phyloP scores from a whole-genome alignment of 2,113 vertebrate species.

The Chelonoidis abingdonii region DNA sequence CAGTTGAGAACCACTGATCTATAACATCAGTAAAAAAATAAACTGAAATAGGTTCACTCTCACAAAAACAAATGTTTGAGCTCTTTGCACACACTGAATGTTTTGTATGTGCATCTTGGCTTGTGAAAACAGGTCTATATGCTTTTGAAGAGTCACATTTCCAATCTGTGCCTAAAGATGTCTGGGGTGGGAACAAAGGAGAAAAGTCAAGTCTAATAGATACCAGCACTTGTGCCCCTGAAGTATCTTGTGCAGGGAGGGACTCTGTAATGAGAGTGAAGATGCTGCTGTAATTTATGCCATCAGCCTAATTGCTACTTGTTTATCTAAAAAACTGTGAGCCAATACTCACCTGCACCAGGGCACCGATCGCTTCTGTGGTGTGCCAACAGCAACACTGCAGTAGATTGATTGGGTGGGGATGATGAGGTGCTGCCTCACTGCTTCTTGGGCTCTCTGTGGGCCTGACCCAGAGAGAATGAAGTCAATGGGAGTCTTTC shows the following conservation, averaged over 20 bases:
- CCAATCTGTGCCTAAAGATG: background rate
- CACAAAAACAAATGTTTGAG: background rate
- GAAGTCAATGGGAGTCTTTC: background rate
- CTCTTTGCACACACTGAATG: background rate
- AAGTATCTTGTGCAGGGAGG: background rate
- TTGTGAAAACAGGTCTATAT: background rate
- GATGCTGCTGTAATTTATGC: background rate
- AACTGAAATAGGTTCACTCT: background rate
- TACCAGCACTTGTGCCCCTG: background rate
- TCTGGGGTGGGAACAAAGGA: background rate
- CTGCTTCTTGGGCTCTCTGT: background rate
- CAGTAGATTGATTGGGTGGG: background rate
- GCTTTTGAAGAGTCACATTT: too few species aligned
- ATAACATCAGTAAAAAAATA: background rate
- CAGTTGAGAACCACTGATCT: too few species aligned
- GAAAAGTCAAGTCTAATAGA: background rate
- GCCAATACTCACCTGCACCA: background rate
- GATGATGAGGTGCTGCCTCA: background rate
- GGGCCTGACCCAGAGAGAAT: background rate
- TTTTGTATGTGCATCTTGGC: background rate
- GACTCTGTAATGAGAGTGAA: background rate
- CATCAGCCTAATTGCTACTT: background rate
- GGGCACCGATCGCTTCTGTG: background rate
- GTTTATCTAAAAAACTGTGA: background rate
- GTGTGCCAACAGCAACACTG: background rate